These are phyloP conservation scores for Drosophila nikananu DNA, from an alignment of 1,140 invertebrate species.

Conservation along the genomic window DNA sequence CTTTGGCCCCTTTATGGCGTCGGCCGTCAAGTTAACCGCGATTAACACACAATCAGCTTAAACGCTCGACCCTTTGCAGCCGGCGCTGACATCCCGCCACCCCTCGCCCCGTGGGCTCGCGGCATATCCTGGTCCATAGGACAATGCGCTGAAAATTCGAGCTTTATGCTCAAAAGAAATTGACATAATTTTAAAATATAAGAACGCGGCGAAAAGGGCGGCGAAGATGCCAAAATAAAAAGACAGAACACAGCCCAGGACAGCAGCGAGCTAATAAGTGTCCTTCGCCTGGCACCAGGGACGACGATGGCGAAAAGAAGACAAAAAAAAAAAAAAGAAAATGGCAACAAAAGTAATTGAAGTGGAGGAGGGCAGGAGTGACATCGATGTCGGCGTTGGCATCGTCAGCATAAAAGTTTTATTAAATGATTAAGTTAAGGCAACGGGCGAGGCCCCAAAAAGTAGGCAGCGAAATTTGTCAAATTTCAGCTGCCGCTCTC, in stretches of 20 bases:
- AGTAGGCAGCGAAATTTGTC: constrained; percentile 74
- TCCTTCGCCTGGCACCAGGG: constrained; percentile 43
- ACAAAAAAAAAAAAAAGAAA: constrained; percentile 33
- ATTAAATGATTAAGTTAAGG: constrained; percentile 82
- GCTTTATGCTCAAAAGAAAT: constrained; percentile 63
- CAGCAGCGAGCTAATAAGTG: constrained; percentile 67
- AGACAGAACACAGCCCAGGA: constrained; percentile 16
- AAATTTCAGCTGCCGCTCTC: constrained; percentile 51
- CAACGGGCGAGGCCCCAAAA: constrained; percentile 47
- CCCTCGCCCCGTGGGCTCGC: background rate
- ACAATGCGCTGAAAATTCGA: constrained; percentile 39
- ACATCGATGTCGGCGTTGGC: constrained; percentile 46
- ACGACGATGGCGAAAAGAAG: constrained; percentile 11
- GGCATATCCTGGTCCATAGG: constrained; percentile 15
- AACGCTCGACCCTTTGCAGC: constrained; percentile 51
- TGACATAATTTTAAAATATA: constrained; percentile 75
- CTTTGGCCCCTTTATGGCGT: constrained; percentile 35
- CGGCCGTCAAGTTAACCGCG: constrained; percentile 48
- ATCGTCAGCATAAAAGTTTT: constrained; percentile 79
- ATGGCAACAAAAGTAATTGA: constrained; percentile 65
- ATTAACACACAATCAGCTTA: constrained; percentile 74
- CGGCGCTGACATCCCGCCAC: background rate
- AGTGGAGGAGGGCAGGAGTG: constrained; percentile 10
- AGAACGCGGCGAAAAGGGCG: constrained; percentile 29
- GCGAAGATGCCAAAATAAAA: constrained; percentile 41